Conservation (phyloP, 1,140 invertebrate genomes). For the Sipha flava region DNA sequence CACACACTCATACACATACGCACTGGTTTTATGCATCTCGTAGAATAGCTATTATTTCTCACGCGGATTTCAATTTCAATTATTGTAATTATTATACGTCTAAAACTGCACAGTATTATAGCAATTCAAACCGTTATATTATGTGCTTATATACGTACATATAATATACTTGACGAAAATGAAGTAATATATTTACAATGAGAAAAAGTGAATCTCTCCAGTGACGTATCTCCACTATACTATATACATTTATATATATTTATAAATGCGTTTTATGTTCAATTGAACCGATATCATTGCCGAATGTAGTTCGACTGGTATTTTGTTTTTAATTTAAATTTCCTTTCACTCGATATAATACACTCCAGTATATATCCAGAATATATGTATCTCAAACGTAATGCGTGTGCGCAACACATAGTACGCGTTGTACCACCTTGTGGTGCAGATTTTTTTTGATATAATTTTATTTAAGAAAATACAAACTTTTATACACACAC, state of each 20-base stretch:
- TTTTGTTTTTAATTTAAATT: background rate
- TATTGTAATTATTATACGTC: background rate
- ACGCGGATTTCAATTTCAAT: background rate
- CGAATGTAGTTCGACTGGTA: background rate
- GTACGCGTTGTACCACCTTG: background rate
- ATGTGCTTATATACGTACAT: background rate
- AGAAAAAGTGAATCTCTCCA: background rate
- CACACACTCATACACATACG: no score
- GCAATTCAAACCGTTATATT: background rate
- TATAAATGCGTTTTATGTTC: background rate
- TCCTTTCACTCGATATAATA: no score
- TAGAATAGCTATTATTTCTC: background rate
- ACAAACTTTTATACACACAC: no score
- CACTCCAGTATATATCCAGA: no score
- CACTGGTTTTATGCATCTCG: background rate
- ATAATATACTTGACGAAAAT: background rate
- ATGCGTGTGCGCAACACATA: no score
- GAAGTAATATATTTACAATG: background rate
- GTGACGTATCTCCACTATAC: background rate
- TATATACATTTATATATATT: background rate
- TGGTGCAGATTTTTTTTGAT: no score
- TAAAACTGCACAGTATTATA: background rate
- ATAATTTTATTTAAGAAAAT: no score
- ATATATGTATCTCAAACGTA: no score
- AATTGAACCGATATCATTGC: background rate